phyloP scores from a whole-genome alignment of 2,888 invertebrate species.

The Blera fallax region DNA sequence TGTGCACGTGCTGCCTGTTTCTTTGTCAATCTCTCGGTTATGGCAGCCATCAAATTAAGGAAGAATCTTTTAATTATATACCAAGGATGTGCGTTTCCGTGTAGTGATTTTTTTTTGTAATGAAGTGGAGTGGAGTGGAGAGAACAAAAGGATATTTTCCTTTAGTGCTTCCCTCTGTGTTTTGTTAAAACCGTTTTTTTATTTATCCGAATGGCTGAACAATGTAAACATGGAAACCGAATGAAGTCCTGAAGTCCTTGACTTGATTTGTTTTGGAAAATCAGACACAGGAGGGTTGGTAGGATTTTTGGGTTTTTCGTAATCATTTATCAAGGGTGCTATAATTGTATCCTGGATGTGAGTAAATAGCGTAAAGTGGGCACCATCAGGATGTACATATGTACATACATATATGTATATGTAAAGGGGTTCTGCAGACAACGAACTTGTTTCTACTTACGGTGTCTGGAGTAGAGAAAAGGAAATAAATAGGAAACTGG shows the following conservation, averaged over 20 bases:
- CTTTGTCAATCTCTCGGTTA: slow-evolving; percentile 10
- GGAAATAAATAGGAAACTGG: too few relatives aligned
- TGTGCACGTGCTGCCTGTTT: slow-evolving; percentile 37
- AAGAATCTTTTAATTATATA: slow-evolving; percentile 53
- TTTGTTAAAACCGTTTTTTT: background rate
- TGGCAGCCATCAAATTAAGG: slow-evolving; percentile 23
- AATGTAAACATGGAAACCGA: slow-evolving; percentile 50
- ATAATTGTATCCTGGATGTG: slow-evolving; percentile 12
- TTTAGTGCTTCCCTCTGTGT: background rate
- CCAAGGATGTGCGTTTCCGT: slow-evolving; percentile 17
- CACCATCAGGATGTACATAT: background rate
- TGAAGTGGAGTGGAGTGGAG: background rate
- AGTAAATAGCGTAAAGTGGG: background rate
- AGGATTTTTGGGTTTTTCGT: background rate
- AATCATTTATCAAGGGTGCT: slow-evolving; percentile 19
- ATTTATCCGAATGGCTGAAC: slow-evolving; percentile 44
- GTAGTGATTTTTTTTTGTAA: background rate
- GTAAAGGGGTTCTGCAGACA: too few relatives aligned
- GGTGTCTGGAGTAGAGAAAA: too few relatives aligned
- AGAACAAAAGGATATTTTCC: slow-evolving; percentile 6
- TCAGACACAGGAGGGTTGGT: background rate
- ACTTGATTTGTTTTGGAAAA: slow-evolving; percentile 26
- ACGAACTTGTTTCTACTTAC: too few relatives aligned
- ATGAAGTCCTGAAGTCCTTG: slow-evolving; percentile 17
- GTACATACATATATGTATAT: background rate